Evolutionary conservation across 2,888 invertebrate species (phyloP), one percentile per base, ranked within the genome.

Genomic region (Orthosia cruda): DNA sequence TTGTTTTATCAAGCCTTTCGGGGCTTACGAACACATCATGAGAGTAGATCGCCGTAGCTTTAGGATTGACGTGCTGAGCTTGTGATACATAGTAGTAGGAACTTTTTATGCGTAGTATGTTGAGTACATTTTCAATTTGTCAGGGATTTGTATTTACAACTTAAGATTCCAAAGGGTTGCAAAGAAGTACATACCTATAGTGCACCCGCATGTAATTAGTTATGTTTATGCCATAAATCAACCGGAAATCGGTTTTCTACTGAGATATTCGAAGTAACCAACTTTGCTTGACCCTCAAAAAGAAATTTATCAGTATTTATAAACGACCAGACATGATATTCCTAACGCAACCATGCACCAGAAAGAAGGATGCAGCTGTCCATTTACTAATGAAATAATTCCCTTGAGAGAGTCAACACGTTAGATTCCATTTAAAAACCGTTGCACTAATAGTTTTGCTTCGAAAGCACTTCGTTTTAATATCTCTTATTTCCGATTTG

Each of bases 1-100:
- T 61, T 63, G 18, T 58, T 23, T n/a, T n/a, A n/a, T n/a, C n/a
- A n/a, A 62, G 67, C 64, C 57, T 64, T 63, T 68, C 49, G 45
- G 18, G n/a, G 55, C n/a, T 63, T 50, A 45, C 18, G 45, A 45
- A 12, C 49, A 50, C n/a, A 52, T 54, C 61, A 67, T 49, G 75
- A 65, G 64, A 23, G 49, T 57, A 50, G 52, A 69, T 75, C 65
- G 45, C n/a, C 26, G 20, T 58, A 32, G 23, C 13, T n/a, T 50
- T 1, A n/a, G n/a, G 16, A 15, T 45, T 73, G n/a, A 71, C 18
- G 47, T 62, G 49, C 16, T 20, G 40, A 32, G 47, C 13, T 58
- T 58, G 13, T 50, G 13, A 50, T 40, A 54, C 7, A 20, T 3
- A 1, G 7, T 40, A 13, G 49, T 67, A 16, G 20, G 9, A 23